Evolutionary conservation across 2,113 vertebrate genomes (phyloP).

Genomic region (Budorcas taxicolor): DNA sequence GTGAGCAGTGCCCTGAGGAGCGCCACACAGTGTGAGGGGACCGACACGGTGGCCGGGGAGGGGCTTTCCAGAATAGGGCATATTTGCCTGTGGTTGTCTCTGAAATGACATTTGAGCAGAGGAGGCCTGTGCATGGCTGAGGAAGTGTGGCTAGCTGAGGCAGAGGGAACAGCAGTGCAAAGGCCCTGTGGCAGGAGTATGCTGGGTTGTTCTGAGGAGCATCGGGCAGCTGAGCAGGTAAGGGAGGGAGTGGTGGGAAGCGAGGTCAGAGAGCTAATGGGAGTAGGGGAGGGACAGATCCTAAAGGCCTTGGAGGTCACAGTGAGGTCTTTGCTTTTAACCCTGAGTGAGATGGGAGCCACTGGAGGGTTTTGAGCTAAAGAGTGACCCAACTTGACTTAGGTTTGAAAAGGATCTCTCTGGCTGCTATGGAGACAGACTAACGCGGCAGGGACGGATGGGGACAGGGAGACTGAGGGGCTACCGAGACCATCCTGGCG

Average conservation of each 20-base stretch:
- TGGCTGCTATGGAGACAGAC: neutral
- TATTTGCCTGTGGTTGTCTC: neutral
- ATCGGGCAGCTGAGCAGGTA: neutral
- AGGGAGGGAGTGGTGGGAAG: neutral
- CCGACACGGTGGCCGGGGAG: fast-evolving
- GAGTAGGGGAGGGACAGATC: neutral
- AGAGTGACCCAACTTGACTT: neutral
- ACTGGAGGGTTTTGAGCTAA: neutral
- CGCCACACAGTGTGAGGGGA: neutral
- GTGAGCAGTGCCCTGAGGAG: neutral
- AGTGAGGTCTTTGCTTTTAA: neutral
- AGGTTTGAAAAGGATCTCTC: neutral
- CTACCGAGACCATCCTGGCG: no score
- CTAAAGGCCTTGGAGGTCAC: neutral
- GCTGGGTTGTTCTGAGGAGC: neutral
- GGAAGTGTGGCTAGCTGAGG: neutral
- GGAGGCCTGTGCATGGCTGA: neutral
- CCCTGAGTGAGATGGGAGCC: neutral
- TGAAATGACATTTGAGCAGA: neutral
- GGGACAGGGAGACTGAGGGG: neutral
- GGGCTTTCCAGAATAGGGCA: neutral
- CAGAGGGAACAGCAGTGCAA: neutral
- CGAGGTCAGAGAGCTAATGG: neutral
- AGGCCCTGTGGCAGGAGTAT: neutral
- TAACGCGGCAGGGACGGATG: fast-evolving